phyloP scores from a whole-genome alignment of 2,113 vertebrate species.

The Marmota monax region DNA sequence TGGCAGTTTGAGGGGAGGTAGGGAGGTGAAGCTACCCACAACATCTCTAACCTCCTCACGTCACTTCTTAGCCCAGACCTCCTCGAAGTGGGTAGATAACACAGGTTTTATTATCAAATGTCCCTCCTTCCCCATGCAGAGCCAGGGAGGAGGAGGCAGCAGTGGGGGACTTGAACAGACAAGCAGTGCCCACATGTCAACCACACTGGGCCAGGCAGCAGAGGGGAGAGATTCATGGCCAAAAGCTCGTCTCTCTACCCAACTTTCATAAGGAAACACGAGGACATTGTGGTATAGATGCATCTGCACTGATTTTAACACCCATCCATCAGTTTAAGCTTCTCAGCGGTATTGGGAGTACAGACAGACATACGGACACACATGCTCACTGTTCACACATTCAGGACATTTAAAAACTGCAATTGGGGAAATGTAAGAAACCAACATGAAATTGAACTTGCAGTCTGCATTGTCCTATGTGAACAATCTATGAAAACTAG shows the following conservation, averaged over 20 bases:
- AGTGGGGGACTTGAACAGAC: not conserved
- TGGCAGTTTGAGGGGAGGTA: not conserved
- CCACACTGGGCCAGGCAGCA: not conserved
- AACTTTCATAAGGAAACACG: not conserved
- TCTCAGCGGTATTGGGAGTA: not conserved
- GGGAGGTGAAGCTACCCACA: not conserved
- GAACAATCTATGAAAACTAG: not conserved
- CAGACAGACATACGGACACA: not conserved
- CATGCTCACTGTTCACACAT: not conserved
- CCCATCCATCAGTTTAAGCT: not conserved
- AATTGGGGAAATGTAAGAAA: not conserved
- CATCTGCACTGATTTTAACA: not conserved
- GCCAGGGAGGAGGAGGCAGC: no score
- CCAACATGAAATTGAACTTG: not conserved
- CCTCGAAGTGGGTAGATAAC: not conserved
- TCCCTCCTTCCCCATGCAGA: not conserved
- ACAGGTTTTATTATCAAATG: not conserved
- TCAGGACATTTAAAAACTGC: not conserved
- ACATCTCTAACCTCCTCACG: not conserved
- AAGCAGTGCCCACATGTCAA: not conserved
- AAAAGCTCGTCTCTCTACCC: not conserved
- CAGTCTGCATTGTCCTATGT: not conserved
- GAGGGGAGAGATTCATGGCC: no score
- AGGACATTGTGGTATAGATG: not conserved
- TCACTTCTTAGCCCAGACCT: not conserved